Percentiles rank a stretch among this genome's conserved stretches.
Evolutionary conservation across 1,140 invertebrate species (phyloP).

Genomic region (Lepidurus packardi): DNA sequence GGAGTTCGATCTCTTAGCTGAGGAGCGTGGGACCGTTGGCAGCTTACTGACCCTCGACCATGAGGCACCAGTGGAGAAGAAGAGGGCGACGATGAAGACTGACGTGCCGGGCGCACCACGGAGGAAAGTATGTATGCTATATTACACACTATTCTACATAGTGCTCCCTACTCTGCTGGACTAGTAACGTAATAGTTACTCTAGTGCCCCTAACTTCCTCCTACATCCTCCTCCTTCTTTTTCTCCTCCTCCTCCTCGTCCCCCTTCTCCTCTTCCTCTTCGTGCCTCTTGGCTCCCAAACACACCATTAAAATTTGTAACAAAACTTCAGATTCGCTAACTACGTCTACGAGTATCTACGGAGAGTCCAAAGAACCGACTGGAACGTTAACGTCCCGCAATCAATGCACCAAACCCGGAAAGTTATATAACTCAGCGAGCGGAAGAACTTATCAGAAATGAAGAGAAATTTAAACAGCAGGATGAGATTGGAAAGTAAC

Average conservation of each 20-base stretch:
- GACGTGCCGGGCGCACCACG: conserved; percentile 12
- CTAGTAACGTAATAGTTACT: conserved; percentile 4
- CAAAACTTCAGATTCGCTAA: too few species aligned
- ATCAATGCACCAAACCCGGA: too few species aligned
- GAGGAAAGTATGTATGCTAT: conserved; percentile 15
- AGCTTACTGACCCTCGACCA: conserved; percentile 20
- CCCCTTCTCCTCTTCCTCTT: conserved; percentile 11
- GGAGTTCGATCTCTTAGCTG: background rate
- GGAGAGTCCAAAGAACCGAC: too few species aligned
- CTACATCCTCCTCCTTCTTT: conserved; percentile 20
- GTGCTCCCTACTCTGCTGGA: background rate
- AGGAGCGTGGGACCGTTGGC: conserved; percentile 12
- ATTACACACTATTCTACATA: conserved; percentile 12
- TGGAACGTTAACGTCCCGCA: too few species aligned
- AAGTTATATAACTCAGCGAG: too few species aligned
- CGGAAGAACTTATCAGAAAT: too few species aligned
- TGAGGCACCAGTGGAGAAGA: conserved; percentile 20
- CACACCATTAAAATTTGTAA: background rate
- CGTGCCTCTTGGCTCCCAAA: conserved; percentile 24
- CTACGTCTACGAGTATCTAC: too few species aligned
- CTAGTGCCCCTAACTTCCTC: conserved; percentile 22
- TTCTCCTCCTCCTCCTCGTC: conserved; percentile 23
- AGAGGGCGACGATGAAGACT: conserved; percentile 13
- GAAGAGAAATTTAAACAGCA: too few species aligned
- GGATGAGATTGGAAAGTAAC: too few species aligned